Evolutionary conservation across 2,888 invertebrate species (phyloP).

Genomic region (Trachelus stipa): DNA sequence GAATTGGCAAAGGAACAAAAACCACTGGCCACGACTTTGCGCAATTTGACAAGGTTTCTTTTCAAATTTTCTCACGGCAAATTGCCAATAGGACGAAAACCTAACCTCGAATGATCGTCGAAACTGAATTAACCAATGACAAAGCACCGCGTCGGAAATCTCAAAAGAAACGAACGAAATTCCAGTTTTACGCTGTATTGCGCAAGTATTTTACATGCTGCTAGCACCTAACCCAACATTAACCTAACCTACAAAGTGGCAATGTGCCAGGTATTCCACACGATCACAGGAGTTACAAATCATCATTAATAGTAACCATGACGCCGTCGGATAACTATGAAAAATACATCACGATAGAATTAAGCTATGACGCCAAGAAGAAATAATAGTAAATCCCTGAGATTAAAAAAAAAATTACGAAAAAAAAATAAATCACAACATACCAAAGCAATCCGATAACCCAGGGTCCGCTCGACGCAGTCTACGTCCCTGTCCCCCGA

Average conservation of each 20-base stretch:
- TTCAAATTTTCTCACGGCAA: background rate
- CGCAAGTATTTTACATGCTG: background rate
- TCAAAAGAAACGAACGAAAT: background rate
- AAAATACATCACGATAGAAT: background rate
- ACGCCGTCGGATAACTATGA: background rate
- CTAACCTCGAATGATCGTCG: background rate
- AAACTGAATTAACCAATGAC: background rate
- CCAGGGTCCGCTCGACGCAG: constrained; percentile 23
- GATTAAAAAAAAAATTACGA: no score
- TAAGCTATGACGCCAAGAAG: background rate
- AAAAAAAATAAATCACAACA: background rate
- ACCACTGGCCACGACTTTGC: background rate
- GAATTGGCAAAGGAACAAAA: no score
- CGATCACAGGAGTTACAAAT: background rate
- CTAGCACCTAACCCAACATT: background rate
- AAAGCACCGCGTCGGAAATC: background rate
- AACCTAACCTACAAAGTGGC: background rate
- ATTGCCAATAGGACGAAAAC: background rate
- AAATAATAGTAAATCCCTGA: background rate
- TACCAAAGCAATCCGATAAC: background rate
- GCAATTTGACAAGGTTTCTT: background rate
- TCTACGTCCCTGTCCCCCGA: constrained; percentile 6
- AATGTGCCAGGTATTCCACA: background rate
- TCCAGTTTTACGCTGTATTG: background rate
- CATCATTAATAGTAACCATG: background rate